These are phyloP conservation scores for Adrianichthys oophorus DNA, from an alignment of 2,797 vertebrate genomes.

Conservation along the genomic window DNA sequence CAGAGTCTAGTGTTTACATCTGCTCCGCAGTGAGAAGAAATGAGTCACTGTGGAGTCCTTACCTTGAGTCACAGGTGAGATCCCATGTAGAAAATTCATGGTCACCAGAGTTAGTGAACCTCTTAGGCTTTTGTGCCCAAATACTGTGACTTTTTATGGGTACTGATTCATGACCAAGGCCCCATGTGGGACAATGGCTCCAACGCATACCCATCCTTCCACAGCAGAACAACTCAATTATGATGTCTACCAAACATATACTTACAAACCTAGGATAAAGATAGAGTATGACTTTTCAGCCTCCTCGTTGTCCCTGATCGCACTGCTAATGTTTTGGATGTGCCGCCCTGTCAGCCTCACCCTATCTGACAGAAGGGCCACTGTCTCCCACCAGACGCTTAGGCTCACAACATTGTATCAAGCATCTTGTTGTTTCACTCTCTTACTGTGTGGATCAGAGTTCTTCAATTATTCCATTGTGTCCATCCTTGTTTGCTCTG, in stretches of 20 bases:
- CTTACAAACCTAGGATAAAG: not conserved
- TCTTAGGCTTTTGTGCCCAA: slow-evolving; percentile 33
- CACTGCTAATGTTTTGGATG: slow-evolving; percentile 49
- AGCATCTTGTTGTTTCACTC: slow-evolving; percentile 56
- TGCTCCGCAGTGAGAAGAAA: not conserved
- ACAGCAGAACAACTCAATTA: not conserved
- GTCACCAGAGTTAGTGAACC: slow-evolving; percentile 12
- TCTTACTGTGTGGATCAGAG: slow-evolving; percentile 31
- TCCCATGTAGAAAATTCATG: slow-evolving; percentile 60
- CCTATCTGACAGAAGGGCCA: slow-evolving; percentile 65
- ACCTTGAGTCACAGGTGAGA: slow-evolving; percentile 47
- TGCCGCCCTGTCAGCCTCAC: slow-evolving; percentile 31
- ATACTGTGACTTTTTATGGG: slow-evolving; percentile 37
- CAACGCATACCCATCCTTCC: slow-evolving; percentile 68
- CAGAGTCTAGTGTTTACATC: not conserved
- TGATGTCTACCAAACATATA: not conserved
- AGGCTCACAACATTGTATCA: slow-evolving; percentile 67
- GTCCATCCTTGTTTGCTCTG: slow-evolving; percentile 39
- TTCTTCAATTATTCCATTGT: slow-evolving; percentile 72
- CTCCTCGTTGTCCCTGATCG: slow-evolving; percentile 23
- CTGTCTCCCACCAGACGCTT: slow-evolving; percentile 63
- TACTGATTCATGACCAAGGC: slow-evolving; percentile 49
- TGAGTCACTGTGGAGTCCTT: not conserved
- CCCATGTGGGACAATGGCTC: slow-evolving; percentile 30
- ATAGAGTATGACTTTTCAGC: not conserved